Evolutionary conservation across 2,797 vertebrate genomes (phyloP), one percentile per base, ranked within the genome.

Genomic region (Pseudomugil gertrudae): DNA sequence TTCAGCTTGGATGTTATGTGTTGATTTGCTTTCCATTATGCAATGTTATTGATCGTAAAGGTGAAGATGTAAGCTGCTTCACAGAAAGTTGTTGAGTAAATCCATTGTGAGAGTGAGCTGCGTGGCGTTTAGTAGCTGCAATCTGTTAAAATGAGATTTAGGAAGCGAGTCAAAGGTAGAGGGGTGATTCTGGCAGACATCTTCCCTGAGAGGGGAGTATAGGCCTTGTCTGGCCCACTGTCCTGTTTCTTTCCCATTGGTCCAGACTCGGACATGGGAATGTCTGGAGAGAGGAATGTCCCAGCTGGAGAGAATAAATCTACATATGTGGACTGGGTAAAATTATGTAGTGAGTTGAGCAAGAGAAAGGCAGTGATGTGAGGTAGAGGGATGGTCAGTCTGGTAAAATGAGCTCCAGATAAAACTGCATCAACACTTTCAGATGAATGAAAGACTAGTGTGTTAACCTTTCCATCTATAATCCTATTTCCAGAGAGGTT

Each of bases 111-210:
- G 47, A 0, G 47, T 52, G 58, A 47, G 7, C 43, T 47, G 43
- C 23, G 8, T 47, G 43, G 36, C 14, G 75, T 73, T 77, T 75
- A 77, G 69, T 59, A 84, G 35, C 54, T 58, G 33, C 63, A 58
- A 30, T 81, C 60, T 61, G 64, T 66, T 69, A 65, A 84, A 76
- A 38, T 72, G 58, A 72, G 78, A 87, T 87, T 80, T 75, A 81
- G 76, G 67, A 55, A 52, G 24, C 61, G 40, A 21, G 10, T 21
- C n/a, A 23, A 9, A 47, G 11, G 9, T 21, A 23, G 6, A 21
- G 8, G 40, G 40, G 19, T 4, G 19, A 43, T 43, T 10, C 35
- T 36, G 38, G 40, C 40, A 15, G 40, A n/a, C 36, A 38, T 38
- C 36, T 15, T 38, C 36, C 36, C 40, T 43, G 40, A 19, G 40